phyloP scores from a whole-genome alignment of 2,797 vertebrate species.

The Pristis pectinata region DNA sequence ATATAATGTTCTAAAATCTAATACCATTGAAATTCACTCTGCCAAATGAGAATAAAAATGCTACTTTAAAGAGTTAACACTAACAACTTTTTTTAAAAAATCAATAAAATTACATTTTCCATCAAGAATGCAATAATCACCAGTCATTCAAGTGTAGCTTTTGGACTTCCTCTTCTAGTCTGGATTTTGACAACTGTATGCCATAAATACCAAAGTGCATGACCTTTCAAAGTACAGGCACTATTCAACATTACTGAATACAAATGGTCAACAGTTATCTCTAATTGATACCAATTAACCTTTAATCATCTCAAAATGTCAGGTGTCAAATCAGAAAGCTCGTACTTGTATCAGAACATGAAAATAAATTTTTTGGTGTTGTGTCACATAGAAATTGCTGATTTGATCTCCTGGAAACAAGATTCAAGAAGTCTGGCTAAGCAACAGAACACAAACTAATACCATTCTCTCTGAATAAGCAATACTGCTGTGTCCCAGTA shows the following conservation, averaged over 20 bases:
- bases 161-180: background rate
- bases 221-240: background rate
- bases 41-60: no score
- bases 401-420: background rate
- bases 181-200: background rate
- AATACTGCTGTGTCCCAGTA: no score
- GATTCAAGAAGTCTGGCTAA: no score
- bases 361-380: background rate
- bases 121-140: no score
- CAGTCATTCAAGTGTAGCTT: background rate
- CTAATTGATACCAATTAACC: background rate
- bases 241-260: no score
- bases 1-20: no score
- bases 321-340: background rate
- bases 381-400: background rate
- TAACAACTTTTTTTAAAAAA: background rate
- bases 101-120: background rate
- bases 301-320: no score
- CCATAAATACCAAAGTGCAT: background rate
- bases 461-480: no score
- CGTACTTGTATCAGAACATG: no score
- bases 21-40: no score
- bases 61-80: no score
- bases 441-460: no score
- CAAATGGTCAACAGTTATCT: background rate